Evolutionary conservation across 2,888 invertebrate species (phyloP).

Genomic region (Thalpophila matura): DNA sequence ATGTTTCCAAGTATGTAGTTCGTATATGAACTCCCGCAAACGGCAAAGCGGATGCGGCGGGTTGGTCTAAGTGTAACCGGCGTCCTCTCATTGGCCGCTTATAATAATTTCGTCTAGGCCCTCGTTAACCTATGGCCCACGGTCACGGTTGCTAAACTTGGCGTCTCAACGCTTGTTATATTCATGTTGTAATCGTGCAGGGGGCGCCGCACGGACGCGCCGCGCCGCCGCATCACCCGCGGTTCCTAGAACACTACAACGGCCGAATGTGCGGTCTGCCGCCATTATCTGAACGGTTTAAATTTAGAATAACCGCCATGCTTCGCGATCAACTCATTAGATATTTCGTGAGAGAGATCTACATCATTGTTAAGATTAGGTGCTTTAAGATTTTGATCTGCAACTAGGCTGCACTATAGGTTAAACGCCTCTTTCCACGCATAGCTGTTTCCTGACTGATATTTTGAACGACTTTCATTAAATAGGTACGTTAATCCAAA

Average conservation of each 20-base stretch:
- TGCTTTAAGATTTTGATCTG: background rate
- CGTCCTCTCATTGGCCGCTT: constrained; percentile 29
- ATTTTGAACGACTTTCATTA: too few relatives aligned
- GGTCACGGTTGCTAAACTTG: constrained; percentile 9
- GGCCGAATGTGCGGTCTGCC: constrained; percentile 32
- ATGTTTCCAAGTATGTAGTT: background rate
- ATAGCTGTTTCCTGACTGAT: too few relatives aligned
- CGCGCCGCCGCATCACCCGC: constrained; percentile 25
- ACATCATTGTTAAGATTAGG: background rate
- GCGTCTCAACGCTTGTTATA: constrained; percentile 33
- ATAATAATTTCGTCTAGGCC: constrained; percentile 37
- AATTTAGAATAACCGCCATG: constrained; percentile 54
- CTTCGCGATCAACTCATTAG: constrained; percentile 18
- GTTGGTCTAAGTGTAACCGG: background rate
- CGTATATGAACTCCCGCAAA: background rate
- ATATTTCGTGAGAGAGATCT: constrained; percentile 23
- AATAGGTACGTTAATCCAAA: too few relatives aligned
- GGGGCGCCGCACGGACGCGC: constrained; percentile 45
- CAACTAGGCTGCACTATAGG: too few relatives aligned
- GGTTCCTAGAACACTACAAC: constrained; percentile 54
- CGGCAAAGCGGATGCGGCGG: constrained; percentile 4
- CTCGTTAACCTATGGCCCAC: constrained; percentile 59
- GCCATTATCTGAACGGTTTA: constrained; percentile 41
- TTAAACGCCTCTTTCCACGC: too few relatives aligned
- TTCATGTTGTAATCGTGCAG: constrained; percentile 25